These are phyloP conservation scores for Acanthopagrus latus DNA, from an alignment of 2,797 vertebrate species.

Conservation along the genomic window DNA sequence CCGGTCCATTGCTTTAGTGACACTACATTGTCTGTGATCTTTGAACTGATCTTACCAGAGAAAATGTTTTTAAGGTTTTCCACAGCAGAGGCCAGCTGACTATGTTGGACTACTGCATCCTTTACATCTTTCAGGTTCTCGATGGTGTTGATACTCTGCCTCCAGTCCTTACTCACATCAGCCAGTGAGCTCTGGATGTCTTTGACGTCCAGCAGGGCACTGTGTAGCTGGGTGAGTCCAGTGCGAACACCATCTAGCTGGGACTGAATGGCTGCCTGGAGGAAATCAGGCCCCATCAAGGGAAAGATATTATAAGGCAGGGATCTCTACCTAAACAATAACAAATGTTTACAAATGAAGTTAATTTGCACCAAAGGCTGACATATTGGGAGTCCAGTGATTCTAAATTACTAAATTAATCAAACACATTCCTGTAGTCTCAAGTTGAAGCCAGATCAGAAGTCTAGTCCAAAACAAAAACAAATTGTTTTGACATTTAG, in stretches of 20 bases:
- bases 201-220: constrained; percentile 93
- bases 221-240: constrained; percentile 96
- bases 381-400: no score
- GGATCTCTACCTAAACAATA: neutral
- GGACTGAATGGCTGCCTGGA: constrained; percentile 97
- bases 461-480: no score
- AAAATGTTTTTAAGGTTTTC: constrained; percentile 99
- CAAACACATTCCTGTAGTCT: no score
- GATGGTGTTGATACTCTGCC: constrained; percentile 97
- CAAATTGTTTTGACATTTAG: no score
- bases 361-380: neutral
- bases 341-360: neutral
- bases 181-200: constrained; percentile 94
- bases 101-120: constrained; percentile 97
- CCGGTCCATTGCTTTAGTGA: neutral
- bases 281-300: neutral
- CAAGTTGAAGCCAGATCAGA: no score
- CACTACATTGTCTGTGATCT: neutral
- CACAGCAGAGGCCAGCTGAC: constrained; percentile 96
- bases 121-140: constrained; percentile 97
- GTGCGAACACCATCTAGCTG: constrained; percentile 97
- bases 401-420: no score
- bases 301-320: constrained; percentile 3
- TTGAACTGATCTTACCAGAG: constrained; percentile 68
- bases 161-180: constrained; percentile 97